Evolutionary conservation across 2,888 invertebrate genomes (phyloP).

Genomic region (Himalopsyche kuldschensis): DNA sequence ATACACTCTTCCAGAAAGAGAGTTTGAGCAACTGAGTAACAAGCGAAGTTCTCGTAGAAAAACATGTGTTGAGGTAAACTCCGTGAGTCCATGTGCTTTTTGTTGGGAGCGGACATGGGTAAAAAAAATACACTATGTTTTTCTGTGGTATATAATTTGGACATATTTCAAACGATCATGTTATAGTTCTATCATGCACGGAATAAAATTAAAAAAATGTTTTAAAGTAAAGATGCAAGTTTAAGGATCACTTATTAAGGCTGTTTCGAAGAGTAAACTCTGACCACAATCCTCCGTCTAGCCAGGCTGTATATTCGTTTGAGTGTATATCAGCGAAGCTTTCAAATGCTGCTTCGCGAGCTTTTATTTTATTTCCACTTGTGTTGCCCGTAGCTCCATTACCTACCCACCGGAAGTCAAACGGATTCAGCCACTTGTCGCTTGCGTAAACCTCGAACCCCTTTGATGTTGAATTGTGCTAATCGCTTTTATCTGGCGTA

Average conservation of each 20-base stretch:
- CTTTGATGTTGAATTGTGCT: not conserved
- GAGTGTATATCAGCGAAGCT: not conserved
- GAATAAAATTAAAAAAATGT: no score
- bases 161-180: no score
- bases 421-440: not conserved
- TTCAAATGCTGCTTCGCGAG: not conserved
- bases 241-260: not conserved
- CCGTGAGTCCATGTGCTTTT: no score
- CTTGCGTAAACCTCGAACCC: not conserved
- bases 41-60: no score
- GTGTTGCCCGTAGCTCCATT: not conserved
- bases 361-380: not conserved
- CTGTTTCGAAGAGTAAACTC: not conserved
- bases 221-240: not conserved
- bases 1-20: no score
- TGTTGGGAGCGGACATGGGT: no score
- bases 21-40: no score
- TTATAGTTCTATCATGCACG: no score
- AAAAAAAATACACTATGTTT: no score
- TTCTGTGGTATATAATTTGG: no score
- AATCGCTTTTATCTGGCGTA: not conserved
- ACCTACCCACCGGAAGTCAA: not conserved
- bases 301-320: not conserved
- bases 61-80: no score
- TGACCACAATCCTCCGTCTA: not conserved